These are phyloP conservation scores for Drosophila antonietae DNA, from an alignment of 2,888 invertebrate species.

Conservation along the genomic window DNA sequence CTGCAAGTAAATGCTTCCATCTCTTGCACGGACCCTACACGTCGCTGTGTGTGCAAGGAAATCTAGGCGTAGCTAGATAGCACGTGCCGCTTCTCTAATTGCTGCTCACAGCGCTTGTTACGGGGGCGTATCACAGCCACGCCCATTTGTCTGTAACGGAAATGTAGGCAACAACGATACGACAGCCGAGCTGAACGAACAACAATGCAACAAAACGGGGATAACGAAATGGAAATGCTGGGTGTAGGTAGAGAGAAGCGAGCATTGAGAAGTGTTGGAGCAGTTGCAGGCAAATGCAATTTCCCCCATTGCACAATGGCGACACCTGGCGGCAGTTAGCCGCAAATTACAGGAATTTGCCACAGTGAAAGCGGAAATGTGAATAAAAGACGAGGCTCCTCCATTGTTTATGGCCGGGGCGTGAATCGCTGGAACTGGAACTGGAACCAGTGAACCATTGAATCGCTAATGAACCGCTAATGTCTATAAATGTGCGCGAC, in stretches of 20 bases:
- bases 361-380: constrained; percentile 54
- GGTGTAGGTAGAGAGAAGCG: neutral
- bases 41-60: neutral
- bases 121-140: constrained; percentile 41
- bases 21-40: neutral
- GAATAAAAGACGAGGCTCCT: constrained; percentile 13
- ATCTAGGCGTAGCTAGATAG: constrained; percentile 6
- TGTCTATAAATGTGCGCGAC: constrained; percentile 21
- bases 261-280: constrained; percentile 10
- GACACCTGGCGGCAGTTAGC: constrained; percentile 64
- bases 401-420: constrained; percentile 39
- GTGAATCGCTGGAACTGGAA: constrained; percentile 2
- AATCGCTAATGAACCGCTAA: constrained; percentile 59
- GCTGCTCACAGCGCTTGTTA: constrained; percentile 18
- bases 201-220: constrained; percentile 12
- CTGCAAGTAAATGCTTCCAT: neutral
- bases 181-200: constrained; percentile 13
- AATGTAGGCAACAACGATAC: constrained; percentile 64
- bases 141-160: constrained; percentile 70
- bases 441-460: constrained; percentile 29
- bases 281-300: constrained; percentile 52
- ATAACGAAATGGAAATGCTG: constrained; percentile 6
- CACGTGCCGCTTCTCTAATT: constrained; percentile 31
- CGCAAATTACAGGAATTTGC: constrained; percentile 65
- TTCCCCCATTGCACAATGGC: constrained; percentile 58